phyloP scores from a whole-genome alignment of 2,797 vertebrate genomes.

The Scarus forsteni region DNA sequence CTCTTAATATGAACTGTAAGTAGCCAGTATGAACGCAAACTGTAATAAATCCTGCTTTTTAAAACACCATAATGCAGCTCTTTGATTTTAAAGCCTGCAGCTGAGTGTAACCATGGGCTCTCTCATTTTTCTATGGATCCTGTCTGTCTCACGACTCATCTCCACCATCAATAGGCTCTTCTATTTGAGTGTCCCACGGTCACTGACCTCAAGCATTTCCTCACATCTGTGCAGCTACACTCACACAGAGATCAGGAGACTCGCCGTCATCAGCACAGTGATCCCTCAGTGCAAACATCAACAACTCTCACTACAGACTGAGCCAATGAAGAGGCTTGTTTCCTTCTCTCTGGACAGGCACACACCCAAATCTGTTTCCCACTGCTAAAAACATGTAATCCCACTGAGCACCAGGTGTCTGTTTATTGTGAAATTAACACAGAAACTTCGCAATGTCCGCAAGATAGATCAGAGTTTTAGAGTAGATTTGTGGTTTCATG shows the following conservation, averaged over 20 bases:
- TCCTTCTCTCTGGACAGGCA: slow-evolving; percentile 42
- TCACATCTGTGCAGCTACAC: slow-evolving; percentile 71
- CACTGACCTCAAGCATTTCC: slow-evolving; percentile 77
- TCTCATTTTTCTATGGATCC: slow-evolving; percentile 2
- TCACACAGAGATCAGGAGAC: slow-evolving; percentile 79
- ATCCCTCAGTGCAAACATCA: slow-evolving; percentile 70
- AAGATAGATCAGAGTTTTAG: no score
- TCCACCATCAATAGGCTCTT: slow-evolving; percentile 71
- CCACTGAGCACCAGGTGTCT: slow-evolving; percentile 17
- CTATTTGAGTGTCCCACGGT: slow-evolving; percentile 68
- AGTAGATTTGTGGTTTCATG: no score
- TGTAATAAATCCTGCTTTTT: slow-evolving; percentile 18
- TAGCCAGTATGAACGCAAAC: neutral
- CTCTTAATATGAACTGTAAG: neutral
- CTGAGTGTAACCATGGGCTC: neutral
- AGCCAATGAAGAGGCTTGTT: slow-evolving; percentile 50
- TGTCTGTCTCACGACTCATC: slow-evolving; percentile 22
- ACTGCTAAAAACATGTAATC: slow-evolving; percentile 14
- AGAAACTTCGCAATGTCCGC: no score
- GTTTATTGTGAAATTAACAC: neutral
- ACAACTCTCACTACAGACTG: slow-evolving; percentile 45
- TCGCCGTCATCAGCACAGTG: slow-evolving; percentile 59
- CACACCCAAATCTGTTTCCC: slow-evolving; percentile 33
- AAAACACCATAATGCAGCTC: slow-evolving; percentile 15
- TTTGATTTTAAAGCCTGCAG: slow-evolving; percentile 23